phyloP scores from a whole-genome alignment of 1,140 invertebrate species.

The Triops cancriformis region DNA sequence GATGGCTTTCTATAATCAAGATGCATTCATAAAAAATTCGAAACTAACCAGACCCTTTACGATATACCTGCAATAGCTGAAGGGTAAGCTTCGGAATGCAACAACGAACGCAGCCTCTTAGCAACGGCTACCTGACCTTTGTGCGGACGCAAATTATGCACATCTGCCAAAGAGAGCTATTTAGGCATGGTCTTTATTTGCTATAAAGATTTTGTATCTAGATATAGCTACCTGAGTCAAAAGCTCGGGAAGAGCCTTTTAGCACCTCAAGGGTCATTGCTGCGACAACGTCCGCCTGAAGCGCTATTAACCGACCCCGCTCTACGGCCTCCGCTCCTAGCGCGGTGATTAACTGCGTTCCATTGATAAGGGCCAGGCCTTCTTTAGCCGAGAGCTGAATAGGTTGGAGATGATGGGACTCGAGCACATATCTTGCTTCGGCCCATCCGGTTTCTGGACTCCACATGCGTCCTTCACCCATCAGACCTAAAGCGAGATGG shows the following conservation, averaged over 20 bases:
- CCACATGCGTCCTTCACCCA: constrained; percentile 71
- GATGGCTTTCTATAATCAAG: constrained; percentile 50
- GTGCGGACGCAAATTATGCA: constrained; percentile 58
- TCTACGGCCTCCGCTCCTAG: constrained; percentile 60
- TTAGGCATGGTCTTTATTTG: neutral
- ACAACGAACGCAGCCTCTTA: constrained; percentile 50
- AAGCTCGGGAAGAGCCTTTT: constrained; percentile 61
- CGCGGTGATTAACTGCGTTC: constrained; percentile 63
- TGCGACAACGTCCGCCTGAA: constrained; percentile 63
- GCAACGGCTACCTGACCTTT: constrained; percentile 58
- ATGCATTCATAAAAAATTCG: neutral
- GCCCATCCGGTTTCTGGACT: constrained; percentile 61
- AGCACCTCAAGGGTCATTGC: constrained; percentile 61
- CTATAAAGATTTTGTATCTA: neutral
- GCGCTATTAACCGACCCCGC: constrained; percentile 50
- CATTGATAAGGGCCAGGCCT: constrained; percentile 64
- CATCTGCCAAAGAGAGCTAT: constrained; percentile 42
- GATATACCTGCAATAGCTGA: constrained; percentile 57
- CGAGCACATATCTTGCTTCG: constrained; percentile 53
- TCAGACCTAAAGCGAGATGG: constrained; percentile 55
- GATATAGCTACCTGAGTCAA: constrained; percentile 50
- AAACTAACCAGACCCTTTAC: neutral
- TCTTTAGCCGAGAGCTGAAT: constrained; percentile 58
- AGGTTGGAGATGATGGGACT: constrained; percentile 50
- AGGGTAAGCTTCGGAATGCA: constrained; percentile 58